A percentile compares a stretch with the other conserved stretches of the same genome.
These are phyloP conservation scores for Dryoscopus gambensis DNA, from an alignment of 2,113 vertebrate genomes.

Conservation along the genomic window DNA sequence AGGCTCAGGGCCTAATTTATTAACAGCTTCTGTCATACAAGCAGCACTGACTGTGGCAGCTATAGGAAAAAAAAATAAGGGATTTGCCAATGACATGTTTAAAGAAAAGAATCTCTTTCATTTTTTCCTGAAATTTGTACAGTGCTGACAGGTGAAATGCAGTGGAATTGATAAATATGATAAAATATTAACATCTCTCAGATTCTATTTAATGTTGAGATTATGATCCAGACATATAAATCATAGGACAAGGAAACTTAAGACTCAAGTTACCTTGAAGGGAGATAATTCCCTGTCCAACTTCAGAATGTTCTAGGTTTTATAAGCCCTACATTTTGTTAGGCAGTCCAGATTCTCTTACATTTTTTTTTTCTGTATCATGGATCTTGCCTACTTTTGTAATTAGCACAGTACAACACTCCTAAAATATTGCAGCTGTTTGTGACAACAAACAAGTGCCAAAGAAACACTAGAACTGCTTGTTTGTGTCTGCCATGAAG, in stretches of 20 bases:
- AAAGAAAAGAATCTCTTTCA: not conserved
- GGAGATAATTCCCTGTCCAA: not conserved
- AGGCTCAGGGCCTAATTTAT: slow-evolving; percentile 70
- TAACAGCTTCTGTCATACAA: slow-evolving; percentile 39
- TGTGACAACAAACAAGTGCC: not conserved
- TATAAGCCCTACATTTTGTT: not conserved
- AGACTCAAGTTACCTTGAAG: not conserved
- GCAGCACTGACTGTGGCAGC: not conserved
- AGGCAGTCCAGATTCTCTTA: not conserved
- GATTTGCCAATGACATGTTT: not conserved
- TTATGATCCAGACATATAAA: not conserved
- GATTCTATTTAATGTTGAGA: not conserved
- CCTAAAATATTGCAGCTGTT: not conserved
- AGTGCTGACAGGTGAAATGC: not conserved
- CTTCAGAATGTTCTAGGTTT: not conserved
- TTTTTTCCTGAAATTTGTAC: not conserved
- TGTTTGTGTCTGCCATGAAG: not conserved
- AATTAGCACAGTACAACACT: not conserved
- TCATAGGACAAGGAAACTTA: not conserved
- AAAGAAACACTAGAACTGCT: not conserved
- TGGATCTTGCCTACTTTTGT: not conserved
- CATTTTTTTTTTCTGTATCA: not conserved
- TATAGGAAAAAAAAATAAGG: not conserved
- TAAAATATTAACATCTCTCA: not conserved
- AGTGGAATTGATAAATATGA: not conserved